Evolutionary conservation across 2,797 vertebrate genomes (phyloP).

Genomic region (Rhinogobio ventralis): DNA sequence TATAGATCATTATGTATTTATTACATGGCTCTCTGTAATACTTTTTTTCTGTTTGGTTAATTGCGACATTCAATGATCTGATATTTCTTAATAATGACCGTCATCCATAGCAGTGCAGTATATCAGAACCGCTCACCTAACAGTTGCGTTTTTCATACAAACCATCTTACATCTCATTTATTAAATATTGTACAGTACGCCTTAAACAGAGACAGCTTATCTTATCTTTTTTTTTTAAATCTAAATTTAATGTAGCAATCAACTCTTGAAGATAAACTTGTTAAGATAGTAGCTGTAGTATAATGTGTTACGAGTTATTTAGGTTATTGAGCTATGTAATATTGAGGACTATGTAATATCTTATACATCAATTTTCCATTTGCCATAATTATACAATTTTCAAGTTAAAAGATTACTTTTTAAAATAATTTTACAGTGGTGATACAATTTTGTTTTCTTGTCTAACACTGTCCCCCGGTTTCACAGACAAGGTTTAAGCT

Average conservation of each 20-base stretch:
- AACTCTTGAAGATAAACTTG: not conserved
- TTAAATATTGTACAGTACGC: not conserved
- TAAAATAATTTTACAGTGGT: not conserved
- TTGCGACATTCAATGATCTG: not conserved
- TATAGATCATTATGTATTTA: constrained; percentile 11
- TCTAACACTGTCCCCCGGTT: not conserved
- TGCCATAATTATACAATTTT: not conserved
- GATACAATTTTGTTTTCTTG: not conserved
- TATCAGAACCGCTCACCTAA: not conserved
- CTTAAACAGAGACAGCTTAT: not conserved
- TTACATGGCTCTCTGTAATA: not conserved
- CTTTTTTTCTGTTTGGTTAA: not conserved
- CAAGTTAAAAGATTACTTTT: not conserved
- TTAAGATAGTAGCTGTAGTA: not conserved
- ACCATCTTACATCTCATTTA: not conserved
- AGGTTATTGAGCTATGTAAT: no score
- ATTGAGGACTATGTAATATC: no score
- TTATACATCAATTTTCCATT: not conserved
- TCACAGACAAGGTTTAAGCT: no score
- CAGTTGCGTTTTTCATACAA: not conserved
- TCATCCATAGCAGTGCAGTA: not conserved
- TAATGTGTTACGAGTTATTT: not conserved
- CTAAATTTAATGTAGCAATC: not conserved
- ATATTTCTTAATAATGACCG: not conserved
- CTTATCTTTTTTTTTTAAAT: not conserved